Base-by-base conservation (phyloP, 2,113 vertebrate genomes). In the Elephas maximus region DNA sequence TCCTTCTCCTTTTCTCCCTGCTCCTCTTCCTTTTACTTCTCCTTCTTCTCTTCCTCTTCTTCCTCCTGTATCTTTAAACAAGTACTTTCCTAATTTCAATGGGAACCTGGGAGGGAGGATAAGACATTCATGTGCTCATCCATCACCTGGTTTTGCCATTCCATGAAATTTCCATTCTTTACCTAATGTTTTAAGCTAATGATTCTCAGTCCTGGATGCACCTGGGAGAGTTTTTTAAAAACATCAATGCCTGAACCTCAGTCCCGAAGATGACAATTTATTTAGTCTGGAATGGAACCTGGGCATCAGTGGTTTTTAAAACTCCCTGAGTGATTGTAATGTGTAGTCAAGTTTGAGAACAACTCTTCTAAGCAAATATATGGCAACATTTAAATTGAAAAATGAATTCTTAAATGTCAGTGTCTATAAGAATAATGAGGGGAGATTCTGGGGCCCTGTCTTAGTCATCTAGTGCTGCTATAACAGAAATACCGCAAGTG, bases 201-300 rank as follows among this genome's bases (percentile, higher is more conserved):
- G n/a, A 73, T 45, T 91, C 48, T 82, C 76, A 90, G 33, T 77
- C 15, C 69, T 85, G 41, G 57, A 8, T 44, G 20, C 1, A 91
- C 62, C 48, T 90, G 83, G 45, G n/a, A 57, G 51, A 51, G 3
- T 10, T 41, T 41, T 60, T 76, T 30, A 1, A 60, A 88, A 90
- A 88, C 69, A 92, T 4, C 44, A 63, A 0, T 90, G 90, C 69
- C n/a, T 79, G 45, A 87, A 26, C 0, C 23, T 80, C 21, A 37
- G 48, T 82, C 21, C 24, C 44, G 69, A 83, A 41, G n/a, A 30
- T 83, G 41, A 69, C 91, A 74, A 76, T 92, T 92, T 94, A 94
- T 92, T 92, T 88, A 79, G 10, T 67, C 26, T 77, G 37, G 23
- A 69, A 63, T 96, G 48, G 60, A 95, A 88, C 21, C 20, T 23